Conservation (phyloP, 2,113 vertebrate genomes). For the Gopherus flavomarginatus region DNA sequence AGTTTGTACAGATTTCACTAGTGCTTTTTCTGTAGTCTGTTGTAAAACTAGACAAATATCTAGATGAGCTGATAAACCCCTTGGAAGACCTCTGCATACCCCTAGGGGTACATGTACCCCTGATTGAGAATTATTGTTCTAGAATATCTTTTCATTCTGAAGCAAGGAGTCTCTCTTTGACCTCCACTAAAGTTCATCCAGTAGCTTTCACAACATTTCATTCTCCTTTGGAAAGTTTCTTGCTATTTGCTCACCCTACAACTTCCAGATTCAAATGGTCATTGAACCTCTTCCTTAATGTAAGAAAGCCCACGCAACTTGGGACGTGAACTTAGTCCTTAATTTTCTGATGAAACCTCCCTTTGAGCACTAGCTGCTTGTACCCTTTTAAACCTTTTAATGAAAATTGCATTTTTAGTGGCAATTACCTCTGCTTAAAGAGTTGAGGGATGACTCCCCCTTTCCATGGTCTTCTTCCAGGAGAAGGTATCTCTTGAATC, state of each 20-base stretch:
- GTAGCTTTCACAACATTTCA: not conserved
- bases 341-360: not conserved
- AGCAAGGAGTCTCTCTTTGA: not conserved
- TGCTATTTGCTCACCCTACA: not conserved
- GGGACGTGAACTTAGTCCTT: not conserved
- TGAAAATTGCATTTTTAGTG: not conserved
- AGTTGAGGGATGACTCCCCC: not conserved
- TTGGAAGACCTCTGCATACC: too few relatives aligned
- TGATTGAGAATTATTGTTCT: not conserved
- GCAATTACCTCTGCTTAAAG: not conserved
- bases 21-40: too few relatives aligned
- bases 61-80: too few relatives aligned
- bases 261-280: not conserved
- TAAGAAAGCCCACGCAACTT: not conserved
- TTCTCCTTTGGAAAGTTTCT: not conserved
- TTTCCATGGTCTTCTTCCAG: too few relatives aligned
- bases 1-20: too few relatives aligned
- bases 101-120: too few relatives aligned
- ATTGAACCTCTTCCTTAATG: not conserved
- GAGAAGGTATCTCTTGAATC: too few relatives aligned
- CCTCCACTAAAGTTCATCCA: not conserved
- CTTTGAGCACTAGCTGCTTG: not conserved
- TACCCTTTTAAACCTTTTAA: not conserved
- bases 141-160: not conserved
- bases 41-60: too few relatives aligned